Evolutionary conservation across 2,888 invertebrate species (phyloP), one percentile per base, ranked within the genome.

Genomic region (Harpalus rubripes): DNA sequence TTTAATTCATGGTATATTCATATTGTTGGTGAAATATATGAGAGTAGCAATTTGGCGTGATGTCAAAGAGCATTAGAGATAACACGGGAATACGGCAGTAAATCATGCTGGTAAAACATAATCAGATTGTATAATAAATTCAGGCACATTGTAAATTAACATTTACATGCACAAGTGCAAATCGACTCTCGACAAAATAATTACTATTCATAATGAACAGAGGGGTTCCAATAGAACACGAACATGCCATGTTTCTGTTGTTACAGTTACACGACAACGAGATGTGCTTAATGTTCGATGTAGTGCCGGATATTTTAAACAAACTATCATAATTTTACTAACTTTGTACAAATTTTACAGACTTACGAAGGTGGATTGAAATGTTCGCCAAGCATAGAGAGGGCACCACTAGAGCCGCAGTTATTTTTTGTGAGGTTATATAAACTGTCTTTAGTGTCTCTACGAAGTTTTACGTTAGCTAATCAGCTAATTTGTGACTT

Each of bases 81-180:
- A 74, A 74, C 41, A 44, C 72, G 44, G 22, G 72, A 22, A 74
- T 52, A 74, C 44, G 44, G 7, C 72, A 78, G 26, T 78, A 78
- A 78, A 78, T 78, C 78, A 78, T 58, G 56, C 32, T 26, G 58
- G 58, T 58, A 78, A 78, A 78, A 78, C 58, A 81, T 81, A 81
- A 81, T 81, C 81, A 81, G 78, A 78, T 78, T 58, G 58, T 78
- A 58, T 78, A 81, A 81, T 81, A 61, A 81, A 81, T 81, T 81
- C 52, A 61, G 65, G 44, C 63, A 44, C 81, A 63, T 41, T 81
- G 63, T 44, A 81, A 81, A 81, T 81, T 81, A 63, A 81, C 81
- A 81, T 81, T 63, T 81, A 81, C 81, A 81, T 52, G 65, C 81
- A 22, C 78, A 78, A 78, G 78, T 78, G 78, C 78, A 78, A 78